Evolutionary conservation across 2,113 vertebrate genomes (phyloP), one percentile per base, ranked within the genome.

Genomic region (Aphelocoma coerulescens): DNA sequence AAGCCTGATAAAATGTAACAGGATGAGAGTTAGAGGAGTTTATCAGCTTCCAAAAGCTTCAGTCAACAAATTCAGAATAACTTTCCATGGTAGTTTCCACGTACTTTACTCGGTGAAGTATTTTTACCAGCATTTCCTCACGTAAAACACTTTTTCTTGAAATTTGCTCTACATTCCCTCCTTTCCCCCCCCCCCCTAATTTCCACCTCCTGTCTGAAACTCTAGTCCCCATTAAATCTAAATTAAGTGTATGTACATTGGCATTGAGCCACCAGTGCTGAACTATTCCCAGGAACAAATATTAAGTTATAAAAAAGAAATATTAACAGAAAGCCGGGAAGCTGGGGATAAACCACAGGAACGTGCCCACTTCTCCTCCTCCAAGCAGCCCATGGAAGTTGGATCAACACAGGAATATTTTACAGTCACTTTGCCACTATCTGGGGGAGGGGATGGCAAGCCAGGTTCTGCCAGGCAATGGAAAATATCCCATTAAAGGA

Each of bases 111-210:
- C 5, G 0, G 35, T n/a, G 37, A 73, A 83, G n/a, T 11, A 69
- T 94, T 76, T 94, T 76, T 65, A 91, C 81, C 81, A 91, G 54
- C 58, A 28, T 30, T 69, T 89, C 85, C 39, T 61, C 37, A 68
- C 0, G 0, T 61, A 52, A 76, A 94, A 85, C 32, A 62, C 9
- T 10, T 59, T 58, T 62, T 66, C 81, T 68, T 77, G 33, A 95
- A 57, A 79, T 37, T 16, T 73, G 17, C 49, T 85, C 2, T 12
- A 30, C 35, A 35, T 79, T 73, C 62, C 28, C 49, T 4, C 16
- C 3, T 44, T 62, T 44, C 48, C 35, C 5, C 1, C 1, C 2
- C 14, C 2, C 16, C 18, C 7, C 8, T 62, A 10, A 27, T 49
- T 65, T 14, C 59, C 26, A 85, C 44, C 24, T 61, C 43, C 74